Conservation (phyloP, 1,140 invertebrate species). For the Drosophila santomea region DNA sequence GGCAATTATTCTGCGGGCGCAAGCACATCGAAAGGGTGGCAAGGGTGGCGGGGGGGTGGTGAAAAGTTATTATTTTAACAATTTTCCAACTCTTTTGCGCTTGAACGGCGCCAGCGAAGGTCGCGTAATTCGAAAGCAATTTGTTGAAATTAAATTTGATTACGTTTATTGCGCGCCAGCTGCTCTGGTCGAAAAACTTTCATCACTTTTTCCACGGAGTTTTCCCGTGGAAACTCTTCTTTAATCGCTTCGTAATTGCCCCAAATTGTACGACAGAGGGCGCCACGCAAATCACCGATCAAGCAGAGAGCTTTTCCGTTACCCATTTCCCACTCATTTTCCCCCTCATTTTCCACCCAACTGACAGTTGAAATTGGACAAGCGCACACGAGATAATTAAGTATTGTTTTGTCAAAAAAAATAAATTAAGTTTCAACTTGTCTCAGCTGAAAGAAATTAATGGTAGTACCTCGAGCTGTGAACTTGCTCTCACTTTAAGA, state of each 20-base stretch:
- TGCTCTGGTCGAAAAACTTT: slow-evolving; percentile 43
- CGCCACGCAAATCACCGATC: slow-evolving; percentile 21
- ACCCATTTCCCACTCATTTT: background rate
- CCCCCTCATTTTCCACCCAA: background rate
- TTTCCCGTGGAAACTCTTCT: slow-evolving; percentile 60
- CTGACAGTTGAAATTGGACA: slow-evolving; percentile 35
- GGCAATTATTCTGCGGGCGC: slow-evolving; percentile 57
- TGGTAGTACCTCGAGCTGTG: background rate
- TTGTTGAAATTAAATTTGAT: slow-evolving; percentile 82
- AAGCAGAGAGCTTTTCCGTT: background rate
- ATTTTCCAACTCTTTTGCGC: slow-evolving; percentile 74
- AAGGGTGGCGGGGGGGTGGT: too few relatives aligned
- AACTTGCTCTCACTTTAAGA: background rate
- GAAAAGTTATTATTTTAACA: slow-evolving; percentile 78
- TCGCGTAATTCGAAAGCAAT: slow-evolving; percentile 82
- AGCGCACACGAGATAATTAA: slow-evolving; percentile 53
- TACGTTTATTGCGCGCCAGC: slow-evolving; percentile 76
- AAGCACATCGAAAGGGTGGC: slow-evolving; percentile 22
- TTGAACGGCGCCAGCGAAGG: slow-evolving; percentile 73
- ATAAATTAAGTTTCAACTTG: slow-evolving; percentile 38
- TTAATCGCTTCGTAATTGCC: slow-evolving; percentile 74
- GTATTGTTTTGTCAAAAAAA: slow-evolving; percentile 27
- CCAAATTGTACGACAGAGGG: slow-evolving; percentile 55
- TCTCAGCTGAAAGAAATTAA: slow-evolving; percentile 23
- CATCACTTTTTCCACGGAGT: slow-evolving; percentile 16